These are phyloP conservation scores for Tenthredo amoena DNA, from an alignment of 2,888 invertebrate genomes.

Conservation along the genomic window DNA sequence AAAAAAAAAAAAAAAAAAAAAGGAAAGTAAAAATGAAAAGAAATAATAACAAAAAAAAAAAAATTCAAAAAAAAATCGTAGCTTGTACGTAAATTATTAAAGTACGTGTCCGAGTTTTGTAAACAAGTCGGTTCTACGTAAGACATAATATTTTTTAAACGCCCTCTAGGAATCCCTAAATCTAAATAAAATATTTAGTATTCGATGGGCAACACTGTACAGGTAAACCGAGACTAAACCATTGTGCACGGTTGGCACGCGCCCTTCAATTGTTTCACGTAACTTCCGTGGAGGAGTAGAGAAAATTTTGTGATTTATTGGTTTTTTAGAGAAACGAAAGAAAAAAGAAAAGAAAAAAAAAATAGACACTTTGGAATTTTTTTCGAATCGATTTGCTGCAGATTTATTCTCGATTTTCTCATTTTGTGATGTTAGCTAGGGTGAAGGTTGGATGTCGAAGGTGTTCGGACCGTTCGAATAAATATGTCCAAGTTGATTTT, in stretches of 20 bases:
- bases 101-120: conserved; percentile 7
- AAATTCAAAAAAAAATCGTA: not conserved
- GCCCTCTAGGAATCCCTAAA: not conserved
- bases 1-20: too few relatives aligned
- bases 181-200: conserved; percentile 47
- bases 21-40: too few relatives aligned
- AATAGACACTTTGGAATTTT: not conserved
- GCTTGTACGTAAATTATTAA: conserved; percentile 12
- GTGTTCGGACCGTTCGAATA: not conserved
- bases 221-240: not conserved
- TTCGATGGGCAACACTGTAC: not conserved
- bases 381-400: not conserved
- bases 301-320: not conserved
- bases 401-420: not conserved
- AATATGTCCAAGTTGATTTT: not conserved
- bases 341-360: not conserved
- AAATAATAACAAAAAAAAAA: not conserved
- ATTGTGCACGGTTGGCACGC: conserved; percentile 39
- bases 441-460: not conserved
- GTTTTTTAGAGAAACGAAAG: not conserved
- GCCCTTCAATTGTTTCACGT: conserved; percentile 48
- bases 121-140: not conserved
- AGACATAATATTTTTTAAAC: not conserved
- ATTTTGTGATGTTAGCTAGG: not conserved
- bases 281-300: not conserved